These are phyloP conservation scores for Tenthredo livida DNA, from an alignment of 2,888 invertebrate species.

Conservation along the genomic window DNA sequence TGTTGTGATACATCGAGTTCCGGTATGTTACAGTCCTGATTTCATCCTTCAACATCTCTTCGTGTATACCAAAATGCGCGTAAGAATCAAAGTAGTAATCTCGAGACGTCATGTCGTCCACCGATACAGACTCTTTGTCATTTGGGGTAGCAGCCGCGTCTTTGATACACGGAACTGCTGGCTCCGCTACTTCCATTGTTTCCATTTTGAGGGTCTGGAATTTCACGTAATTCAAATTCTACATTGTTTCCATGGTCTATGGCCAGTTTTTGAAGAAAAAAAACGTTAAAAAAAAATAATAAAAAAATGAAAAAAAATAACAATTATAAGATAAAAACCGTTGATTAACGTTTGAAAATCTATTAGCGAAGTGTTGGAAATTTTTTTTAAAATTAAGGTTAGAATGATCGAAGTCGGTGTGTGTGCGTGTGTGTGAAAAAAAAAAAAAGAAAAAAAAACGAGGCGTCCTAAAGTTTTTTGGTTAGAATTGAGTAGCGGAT, in stretches of 20 bases:
- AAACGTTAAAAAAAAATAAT: background rate
- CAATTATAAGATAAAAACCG: background rate
- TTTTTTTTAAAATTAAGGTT: background rate
- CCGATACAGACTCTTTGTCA: conserved; percentile 80
- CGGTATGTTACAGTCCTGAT: conserved; percentile 98
- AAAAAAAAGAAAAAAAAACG: background rate
- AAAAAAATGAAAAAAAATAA: background rate
- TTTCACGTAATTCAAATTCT: background rate
- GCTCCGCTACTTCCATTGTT: conserved; percentile 79
- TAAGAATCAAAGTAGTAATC: conserved; percentile 99
- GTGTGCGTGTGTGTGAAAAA: too few species aligned
- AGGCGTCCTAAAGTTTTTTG: background rate
- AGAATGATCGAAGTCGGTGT: background rate
- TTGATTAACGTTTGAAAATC: background rate
- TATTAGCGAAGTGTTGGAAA: background rate
- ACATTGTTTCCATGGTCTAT: too few species aligned
- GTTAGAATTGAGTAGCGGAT: background rate
- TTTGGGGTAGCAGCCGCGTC: conserved; percentile 67
- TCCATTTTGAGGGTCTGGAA: conserved; percentile 78
- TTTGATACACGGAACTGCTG: conserved; percentile 70
- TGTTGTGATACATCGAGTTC: conserved; percentile 99
- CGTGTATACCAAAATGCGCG: conserved; percentile 99
- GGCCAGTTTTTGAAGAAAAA: too few species aligned
- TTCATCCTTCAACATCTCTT: conserved; percentile 99
- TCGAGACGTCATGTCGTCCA: conserved; percentile 99